These are phyloP conservation scores for Euwallacea fornicatus DNA, from an alignment of 1,140 invertebrate species.

Conservation along the genomic window DNA sequence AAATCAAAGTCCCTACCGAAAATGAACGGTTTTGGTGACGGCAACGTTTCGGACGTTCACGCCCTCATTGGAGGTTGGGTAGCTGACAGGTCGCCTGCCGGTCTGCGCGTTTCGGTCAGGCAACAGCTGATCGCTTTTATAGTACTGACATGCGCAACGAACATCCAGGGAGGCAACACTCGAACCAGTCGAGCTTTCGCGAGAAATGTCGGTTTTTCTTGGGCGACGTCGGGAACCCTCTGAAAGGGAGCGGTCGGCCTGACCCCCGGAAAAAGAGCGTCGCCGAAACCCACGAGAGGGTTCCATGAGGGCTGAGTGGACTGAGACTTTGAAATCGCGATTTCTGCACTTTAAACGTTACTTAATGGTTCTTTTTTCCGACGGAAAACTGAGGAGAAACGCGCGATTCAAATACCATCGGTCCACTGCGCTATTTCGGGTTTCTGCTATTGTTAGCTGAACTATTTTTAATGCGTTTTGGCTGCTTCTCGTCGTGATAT, in stretches of 20 bases:
- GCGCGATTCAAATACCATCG: constrained; percentile 17
- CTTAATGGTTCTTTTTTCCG: background rate
- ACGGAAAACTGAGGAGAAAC: background rate
- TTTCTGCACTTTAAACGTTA: background rate
- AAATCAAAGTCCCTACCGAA: constrained; percentile 13
- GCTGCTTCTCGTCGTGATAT: background rate
- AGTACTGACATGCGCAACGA: constrained; percentile 82
- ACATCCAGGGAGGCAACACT: constrained; percentile 73
- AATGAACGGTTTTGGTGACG: constrained; percentile 26
- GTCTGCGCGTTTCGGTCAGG: constrained; percentile 53
- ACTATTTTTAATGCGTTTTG: constrained; percentile 25
- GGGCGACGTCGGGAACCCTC: constrained; percentile 61
- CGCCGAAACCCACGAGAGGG: constrained; percentile 6
- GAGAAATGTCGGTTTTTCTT: constrained; percentile 57
- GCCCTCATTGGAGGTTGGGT: constrained; percentile 20
- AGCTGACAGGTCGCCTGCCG: constrained; percentile 38
- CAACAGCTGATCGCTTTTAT: constrained; percentile 73
- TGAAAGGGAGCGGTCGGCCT: constrained; percentile 59
- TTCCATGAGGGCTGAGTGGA: constrained; percentile 15
- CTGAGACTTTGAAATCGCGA: background rate
- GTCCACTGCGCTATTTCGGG: constrained; percentile 25
- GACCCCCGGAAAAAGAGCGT: constrained; percentile 32
- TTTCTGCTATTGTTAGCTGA: constrained; percentile 24
- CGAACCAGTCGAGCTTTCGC: constrained; percentile 62
- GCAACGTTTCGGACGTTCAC: background rate